These are phyloP conservation scores for Torymus texanus DNA, from an alignment of 2,888 invertebrate genomes.

Conservation along the genomic window DNA sequence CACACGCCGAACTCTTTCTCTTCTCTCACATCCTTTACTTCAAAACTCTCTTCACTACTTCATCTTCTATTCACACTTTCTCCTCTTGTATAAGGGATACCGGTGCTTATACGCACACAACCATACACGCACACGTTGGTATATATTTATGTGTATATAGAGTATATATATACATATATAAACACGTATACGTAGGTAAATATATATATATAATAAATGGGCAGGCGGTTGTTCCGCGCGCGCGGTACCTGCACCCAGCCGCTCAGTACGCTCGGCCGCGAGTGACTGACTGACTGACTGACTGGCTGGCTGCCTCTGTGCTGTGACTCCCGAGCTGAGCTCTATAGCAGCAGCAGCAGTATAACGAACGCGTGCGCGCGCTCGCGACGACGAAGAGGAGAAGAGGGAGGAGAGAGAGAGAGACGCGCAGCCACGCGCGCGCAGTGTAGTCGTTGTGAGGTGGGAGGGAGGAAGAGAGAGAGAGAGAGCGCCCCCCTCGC, in stretches of 20 bases:
- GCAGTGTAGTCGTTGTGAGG: slow-evolving; percentile 7
- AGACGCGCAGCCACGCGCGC: slow-evolving; percentile 6
- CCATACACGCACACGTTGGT: no score
- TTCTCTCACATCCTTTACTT: no score
- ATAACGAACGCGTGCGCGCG: slow-evolving; percentile 33
- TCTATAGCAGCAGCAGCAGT: slow-evolving; percentile 24
- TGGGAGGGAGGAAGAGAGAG: slow-evolving; percentile 11
- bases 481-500: background rate
- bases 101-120: no score
- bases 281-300: slow-evolving; percentile 50
- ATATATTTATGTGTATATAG: no score
- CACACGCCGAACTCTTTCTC: no score
- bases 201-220: no score
- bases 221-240: no score
- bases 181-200: no score
- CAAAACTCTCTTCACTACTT: no score
- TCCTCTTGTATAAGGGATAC: no score
- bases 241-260: background rate
- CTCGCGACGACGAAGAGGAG: slow-evolving; percentile 8
- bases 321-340: background rate
- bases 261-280: slow-evolving; percentile 52
- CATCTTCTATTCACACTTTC: no score
- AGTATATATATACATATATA: no score
- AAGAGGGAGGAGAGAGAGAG: slow-evolving; percentile 30
- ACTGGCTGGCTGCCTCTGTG: slow-evolving; percentile 14